Base-by-base conservation (phyloP, 2,113 vertebrate species). In the Phoenicopterus ruber region DNA sequence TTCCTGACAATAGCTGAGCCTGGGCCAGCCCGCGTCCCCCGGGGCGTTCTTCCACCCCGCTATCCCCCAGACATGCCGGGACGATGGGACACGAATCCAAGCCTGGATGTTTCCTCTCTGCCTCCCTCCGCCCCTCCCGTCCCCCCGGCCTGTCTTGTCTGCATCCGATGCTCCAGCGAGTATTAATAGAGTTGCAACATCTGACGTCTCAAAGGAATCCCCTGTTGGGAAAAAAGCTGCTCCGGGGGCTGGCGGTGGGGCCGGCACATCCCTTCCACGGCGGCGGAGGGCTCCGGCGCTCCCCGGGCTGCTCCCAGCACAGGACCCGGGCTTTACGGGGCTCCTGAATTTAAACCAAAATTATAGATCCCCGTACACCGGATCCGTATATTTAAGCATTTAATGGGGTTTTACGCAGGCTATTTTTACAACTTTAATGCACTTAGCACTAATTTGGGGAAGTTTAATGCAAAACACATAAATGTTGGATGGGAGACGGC, bases 391-490 rank as follows among this genome's bases (percentile, higher is more conserved):
- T 89, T 95, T 80, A 76, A 87, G 93, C 63, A 38, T 92, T 97
- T 96, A 97, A 95, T 82, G 94, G 93, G 91, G 94, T 96, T 97
- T 97, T 89, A 90, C 42, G 65, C 87, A 0, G 62, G 94, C 76
- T 94, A 72, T 93, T 96, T 97, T 97, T 97, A 97, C 94, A 96
- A 67, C 96, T 95, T 86, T 96, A 97, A 97, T 95, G 96, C 97
- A 97, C 97, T 97, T 96, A 97, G 95, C 95, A 94, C 97, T 97
- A 97, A 97, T 96, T 97, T 97, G 96, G 93, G 93, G 58, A 73
- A 91, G 96, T 97, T 97, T 96, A 97, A 96, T 96, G 94, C 96
- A 94, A 96, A 97, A 96, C 97, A 95, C 94, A 97, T 97, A 95
- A 97, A 96, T 65, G 91, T 89, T 92, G 91, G 94, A 94, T 96